Percentiles rank a stretch among this genome's conserved stretches.
These are phyloP conservation scores for Streblospio benedicti DNA, from an alignment of 1,140 invertebrate genomes.

Conservation along the genomic window DNA sequence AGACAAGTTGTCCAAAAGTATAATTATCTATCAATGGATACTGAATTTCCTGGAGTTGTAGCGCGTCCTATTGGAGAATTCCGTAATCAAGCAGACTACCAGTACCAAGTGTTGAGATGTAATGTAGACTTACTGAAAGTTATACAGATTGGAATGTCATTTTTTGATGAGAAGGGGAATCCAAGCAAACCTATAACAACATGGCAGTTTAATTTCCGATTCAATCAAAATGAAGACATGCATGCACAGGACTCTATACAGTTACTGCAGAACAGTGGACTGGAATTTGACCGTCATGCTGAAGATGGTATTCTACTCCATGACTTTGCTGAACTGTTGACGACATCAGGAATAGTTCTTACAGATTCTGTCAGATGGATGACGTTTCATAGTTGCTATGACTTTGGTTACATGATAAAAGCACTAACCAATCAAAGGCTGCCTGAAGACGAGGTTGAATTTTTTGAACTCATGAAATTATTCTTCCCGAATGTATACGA, in stretches of 20 bases:
- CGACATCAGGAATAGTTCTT: constrained; percentile 90
- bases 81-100: constrained; percentile 84
- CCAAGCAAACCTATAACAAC: constrained; percentile 77
- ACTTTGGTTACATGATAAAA: constrained; percentile 97
- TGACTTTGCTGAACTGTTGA: constrained; percentile 92
- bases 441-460: constrained; percentile 84
- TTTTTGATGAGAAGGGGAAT: constrained; percentile 89
- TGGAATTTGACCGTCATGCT: constrained; percentile 95
- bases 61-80: constrained; percentile 95
- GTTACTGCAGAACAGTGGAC: constrained; percentile 87
- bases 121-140: constrained; percentile 95
- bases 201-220: constrained; percentile 98
- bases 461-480: constrained; percentile 83
- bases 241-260: constrained; percentile 97
- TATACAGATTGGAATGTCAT: constrained; percentile 90
- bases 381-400: constrained; percentile 92
- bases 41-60: constrained; percentile 97
- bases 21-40: constrained; percentile 97
- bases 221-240: constrained; percentile 94
- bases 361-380: constrained; percentile 95
- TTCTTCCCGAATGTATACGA: constrained; percentile 97
- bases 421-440: constrained; percentile 79
- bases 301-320: constrained; percentile 92
- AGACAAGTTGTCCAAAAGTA: constrained; percentile 87
- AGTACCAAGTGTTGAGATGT: constrained; percentile 86